phyloP scores from a whole-genome alignment of 1,140 invertebrate genomes.

The Conus ventricosus region DNA sequence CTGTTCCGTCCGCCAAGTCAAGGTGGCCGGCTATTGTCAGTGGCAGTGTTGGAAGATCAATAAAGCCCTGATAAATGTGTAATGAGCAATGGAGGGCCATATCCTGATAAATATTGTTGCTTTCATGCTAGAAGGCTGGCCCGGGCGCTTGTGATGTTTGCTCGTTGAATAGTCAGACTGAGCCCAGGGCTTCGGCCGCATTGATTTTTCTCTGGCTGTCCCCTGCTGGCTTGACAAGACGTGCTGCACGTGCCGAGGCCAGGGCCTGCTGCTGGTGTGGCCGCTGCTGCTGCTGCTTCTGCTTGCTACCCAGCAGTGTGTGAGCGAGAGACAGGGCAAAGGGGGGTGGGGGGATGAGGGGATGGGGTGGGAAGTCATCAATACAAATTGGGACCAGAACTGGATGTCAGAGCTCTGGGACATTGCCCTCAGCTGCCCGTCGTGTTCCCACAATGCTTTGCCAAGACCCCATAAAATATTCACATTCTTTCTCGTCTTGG shows the following conservation, averaged over 20 bases:
- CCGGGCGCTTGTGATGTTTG: background rate
- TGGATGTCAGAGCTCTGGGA: constrained; percentile 20
- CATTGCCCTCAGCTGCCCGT: background rate
- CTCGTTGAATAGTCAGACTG: background rate
- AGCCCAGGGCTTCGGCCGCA: background rate
- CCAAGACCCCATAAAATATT: constrained; percentile 28
- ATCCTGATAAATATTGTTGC: constrained; percentile 26
- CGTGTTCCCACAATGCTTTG: constrained; percentile 21
- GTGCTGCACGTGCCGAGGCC: background rate
- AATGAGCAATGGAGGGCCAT: constrained; percentile 26
- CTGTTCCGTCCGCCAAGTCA: background rate
- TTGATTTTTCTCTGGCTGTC: constrained; percentile 16
- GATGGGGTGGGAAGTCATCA: constrained; percentile 7
- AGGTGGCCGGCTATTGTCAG: background rate
- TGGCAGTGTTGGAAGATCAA: background rate
- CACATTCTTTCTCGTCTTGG: background rate
- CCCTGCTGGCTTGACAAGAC: constrained; percentile 1
- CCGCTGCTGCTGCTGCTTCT: background rate
- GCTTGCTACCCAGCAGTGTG: background rate
- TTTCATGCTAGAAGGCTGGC: constrained; percentile 7
- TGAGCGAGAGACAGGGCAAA: background rate
- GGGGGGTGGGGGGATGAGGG: background rate
- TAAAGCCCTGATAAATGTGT: constrained; percentile 28
- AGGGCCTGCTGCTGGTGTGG: background rate
- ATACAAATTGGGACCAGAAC: constrained; percentile 29